Percentiles rank a stretch among this genome's conserved stretches.
Conservation (phyloP, 2,888 invertebrate species). For the Sinohyriopsis cumingii region DNA sequence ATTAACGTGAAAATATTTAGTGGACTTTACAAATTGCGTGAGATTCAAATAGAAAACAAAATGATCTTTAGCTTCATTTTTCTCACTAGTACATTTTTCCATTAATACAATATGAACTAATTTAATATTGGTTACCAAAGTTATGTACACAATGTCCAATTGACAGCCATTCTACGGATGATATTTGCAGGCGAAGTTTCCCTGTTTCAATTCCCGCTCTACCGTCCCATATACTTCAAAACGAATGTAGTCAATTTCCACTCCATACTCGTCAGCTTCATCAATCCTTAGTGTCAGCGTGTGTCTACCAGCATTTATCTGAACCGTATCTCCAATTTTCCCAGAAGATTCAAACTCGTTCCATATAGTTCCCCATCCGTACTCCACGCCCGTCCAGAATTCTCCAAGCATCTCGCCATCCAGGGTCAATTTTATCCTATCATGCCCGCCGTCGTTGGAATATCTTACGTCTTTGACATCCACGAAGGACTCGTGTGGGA, state of each 20-base stretch:
- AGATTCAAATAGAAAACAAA: no score
- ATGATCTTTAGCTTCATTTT: no score
- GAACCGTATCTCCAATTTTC: constrained; percentile 18
- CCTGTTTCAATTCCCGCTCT: constrained; percentile 13
- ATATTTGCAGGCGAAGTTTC: constrained; percentile 23
- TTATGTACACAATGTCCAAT: no score
- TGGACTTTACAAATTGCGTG: no score
- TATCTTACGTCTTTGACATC: constrained; percentile 33
- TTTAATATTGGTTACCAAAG: no score
- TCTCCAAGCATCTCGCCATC: constrained; percentile 23
- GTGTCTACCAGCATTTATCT: constrained; percentile 24
- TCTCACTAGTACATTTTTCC: no score
- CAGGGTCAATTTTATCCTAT: constrained; percentile 20
- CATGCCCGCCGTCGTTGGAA: constrained; percentile 38
- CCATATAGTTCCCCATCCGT: constrained; percentile 35
- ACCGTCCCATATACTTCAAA: constrained; percentile 29
- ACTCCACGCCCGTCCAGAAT: constrained; percentile 22
- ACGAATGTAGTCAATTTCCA: constrained; percentile 42
- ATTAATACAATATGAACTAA: no score
- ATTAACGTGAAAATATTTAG: no score
- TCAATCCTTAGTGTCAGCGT: constrained; percentile 21
- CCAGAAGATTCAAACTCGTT: constrained; percentile 36
- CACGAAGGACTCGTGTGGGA: constrained; percentile 16
- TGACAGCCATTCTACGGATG: no score
- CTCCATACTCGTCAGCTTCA: constrained; percentile 31